Evolutionary conservation across 2,113 vertebrate genomes (phyloP).

Genomic region (Trichechus manatus): DNA sequence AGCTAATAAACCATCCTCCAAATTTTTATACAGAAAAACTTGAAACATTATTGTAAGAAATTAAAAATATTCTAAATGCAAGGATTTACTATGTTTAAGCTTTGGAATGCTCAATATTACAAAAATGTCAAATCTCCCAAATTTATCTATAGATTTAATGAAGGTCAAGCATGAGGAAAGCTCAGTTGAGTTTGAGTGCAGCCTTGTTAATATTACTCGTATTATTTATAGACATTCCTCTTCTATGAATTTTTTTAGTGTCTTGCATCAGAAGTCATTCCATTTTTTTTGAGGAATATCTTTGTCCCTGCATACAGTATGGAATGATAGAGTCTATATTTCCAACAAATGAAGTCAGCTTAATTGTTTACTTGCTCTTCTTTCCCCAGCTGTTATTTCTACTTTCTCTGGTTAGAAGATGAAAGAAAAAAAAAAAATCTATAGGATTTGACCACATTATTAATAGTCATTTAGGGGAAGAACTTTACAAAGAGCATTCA

Average conservation of each 20-base stretch:
- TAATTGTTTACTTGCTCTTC: neutral
- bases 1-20: neutral
- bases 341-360: neutral
- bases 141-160: no score
- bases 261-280: no score
- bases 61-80: neutral
- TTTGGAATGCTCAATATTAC: neutral
- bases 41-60: neutral
- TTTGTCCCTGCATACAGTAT: neutral
- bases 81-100: neutral
- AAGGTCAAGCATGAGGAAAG: no score
- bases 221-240: no score
- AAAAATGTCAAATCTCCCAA: neutral
- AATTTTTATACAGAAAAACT: neutral
- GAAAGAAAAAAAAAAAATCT: neutral
- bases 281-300: neutral
- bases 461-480: neutral
- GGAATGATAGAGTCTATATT: neutral
- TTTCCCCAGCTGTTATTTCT: neutral
- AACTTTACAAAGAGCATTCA: neutral
- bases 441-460: neutral
- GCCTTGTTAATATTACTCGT: no score
- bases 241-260: no score
- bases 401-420: neutral
- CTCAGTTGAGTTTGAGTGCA: no score